Evolutionary conservation across 1,140 invertebrate species (phyloP).

Genomic region (Aradophagus sp.): DNA sequence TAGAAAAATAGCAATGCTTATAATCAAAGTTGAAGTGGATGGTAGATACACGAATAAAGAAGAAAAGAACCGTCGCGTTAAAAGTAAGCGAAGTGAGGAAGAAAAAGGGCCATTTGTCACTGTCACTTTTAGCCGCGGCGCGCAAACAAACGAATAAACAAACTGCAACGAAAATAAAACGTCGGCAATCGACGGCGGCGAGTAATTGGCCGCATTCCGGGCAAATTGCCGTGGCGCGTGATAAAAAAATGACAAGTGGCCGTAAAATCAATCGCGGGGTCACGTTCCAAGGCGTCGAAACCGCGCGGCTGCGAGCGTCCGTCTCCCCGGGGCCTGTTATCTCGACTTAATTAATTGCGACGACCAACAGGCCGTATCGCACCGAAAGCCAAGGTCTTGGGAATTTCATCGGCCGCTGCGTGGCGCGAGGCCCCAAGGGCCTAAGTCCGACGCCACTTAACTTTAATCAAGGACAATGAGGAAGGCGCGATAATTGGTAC

Average conservation of each 20-base stretch:
- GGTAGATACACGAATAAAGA: too few relatives aligned
- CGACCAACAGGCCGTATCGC: conserved; percentile 36
- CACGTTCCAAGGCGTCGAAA: conserved; percentile 25
- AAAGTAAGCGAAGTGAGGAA: not conserved
- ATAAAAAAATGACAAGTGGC: conserved; percentile 41
- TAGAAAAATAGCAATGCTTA: too few relatives aligned
- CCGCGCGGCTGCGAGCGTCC: conserved; percentile 4
- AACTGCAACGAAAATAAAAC: conserved; percentile 10
- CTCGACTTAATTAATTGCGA: conserved; percentile 35
- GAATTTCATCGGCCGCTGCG: conserved; percentile 40
- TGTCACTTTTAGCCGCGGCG: not conserved
- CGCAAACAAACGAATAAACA: conserved; percentile 11
- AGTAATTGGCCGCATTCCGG: conserved; percentile 48
- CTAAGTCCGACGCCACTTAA: conserved; percentile 39
- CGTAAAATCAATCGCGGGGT: conserved; percentile 46
- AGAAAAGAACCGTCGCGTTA: too few relatives aligned
- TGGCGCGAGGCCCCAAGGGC: conserved; percentile 30
- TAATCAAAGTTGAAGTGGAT: too few relatives aligned
- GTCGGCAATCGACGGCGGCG: conserved; percentile 28
- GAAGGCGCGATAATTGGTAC: conserved; percentile 38
- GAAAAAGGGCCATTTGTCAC: not conserved
- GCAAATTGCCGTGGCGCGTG: conserved; percentile 39
- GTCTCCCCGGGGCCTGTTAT: conserved; percentile 18
- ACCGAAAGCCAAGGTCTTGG: conserved; percentile 35
- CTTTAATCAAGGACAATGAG: conserved; percentile 53